Base-by-base conservation (phyloP, 2,113 vertebrate species). In the Nipponia nippon region DNA sequence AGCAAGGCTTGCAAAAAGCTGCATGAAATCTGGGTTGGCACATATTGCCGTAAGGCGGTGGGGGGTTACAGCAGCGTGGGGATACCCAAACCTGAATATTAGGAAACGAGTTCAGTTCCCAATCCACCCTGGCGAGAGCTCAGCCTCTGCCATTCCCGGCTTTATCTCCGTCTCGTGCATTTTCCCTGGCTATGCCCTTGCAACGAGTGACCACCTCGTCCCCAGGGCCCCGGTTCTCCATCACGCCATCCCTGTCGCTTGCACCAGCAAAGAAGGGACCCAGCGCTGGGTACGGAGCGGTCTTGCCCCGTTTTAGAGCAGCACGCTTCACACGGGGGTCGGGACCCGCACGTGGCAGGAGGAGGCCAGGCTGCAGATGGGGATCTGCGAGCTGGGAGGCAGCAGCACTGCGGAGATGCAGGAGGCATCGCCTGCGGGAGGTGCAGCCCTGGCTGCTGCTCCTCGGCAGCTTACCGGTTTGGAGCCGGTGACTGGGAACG, bases 21-120 rank as follows among this genome's bases (percentile, higher is more conserved):
- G 50, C 34, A 3, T 0, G 30, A 63, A 16, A 36, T 46, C 52
- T 8, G 78, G 65, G 75, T 7, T 38, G 83, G 67, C 66, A 34
- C n/a, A 2, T 7, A 1, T 2, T 22, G 61, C 22, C 11, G 6
- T 21, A 11, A 34, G 75, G 56, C 52, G 0, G 6, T 3, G 20
- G 32, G 30, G 8, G 66, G 8, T 19, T 16, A 22, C 27, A 7
- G 53, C 13, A n/a, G 40, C 4, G 0, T 3, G 3, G n/a, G 70
- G 29, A 38, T 29, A 10, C 53, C 66, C 89, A 21, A 30, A 66
- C 0, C 34, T 15, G 47, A 7, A 20, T 0, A 2, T 11, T 13
- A 4, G 40, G 62, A 63, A 55, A 38, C 4, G 11, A 50, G 38
- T 8, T 49, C 25, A 10, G 46, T 8, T 42, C 78, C 42, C 38